Evolutionary conservation across 2,797 vertebrate genomes (phyloP).

Genomic region (Hydrophis major): DNA sequence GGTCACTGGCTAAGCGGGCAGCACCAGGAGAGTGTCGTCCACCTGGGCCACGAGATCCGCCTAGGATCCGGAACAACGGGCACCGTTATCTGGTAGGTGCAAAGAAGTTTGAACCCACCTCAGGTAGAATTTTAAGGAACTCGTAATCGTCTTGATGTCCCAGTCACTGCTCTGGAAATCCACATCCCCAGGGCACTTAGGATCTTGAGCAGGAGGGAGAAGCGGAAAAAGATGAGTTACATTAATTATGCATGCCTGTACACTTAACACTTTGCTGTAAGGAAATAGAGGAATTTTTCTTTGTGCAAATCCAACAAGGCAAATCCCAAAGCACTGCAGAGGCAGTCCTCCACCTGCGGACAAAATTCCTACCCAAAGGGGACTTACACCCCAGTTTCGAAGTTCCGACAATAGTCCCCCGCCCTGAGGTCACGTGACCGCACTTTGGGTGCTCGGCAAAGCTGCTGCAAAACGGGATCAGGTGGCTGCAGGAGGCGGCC

Average conservation of each 20-base stretch:
- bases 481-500: not conserved
- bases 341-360: not conserved
- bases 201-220: slow-evolving; percentile 71
- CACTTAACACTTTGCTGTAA: not conserved
- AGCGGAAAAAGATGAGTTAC: not conserved
- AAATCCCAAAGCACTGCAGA: not conserved
- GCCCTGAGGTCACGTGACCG: fast-evolving
- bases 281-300: not conserved
- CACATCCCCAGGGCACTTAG: slow-evolving; percentile 85
- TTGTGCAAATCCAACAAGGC: not conserved
- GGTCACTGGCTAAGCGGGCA: not conserved
- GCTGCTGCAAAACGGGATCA: not conserved
- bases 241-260: too few relatives aligned
- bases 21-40: not conserved
- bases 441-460: not conserved
- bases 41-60: not conserved
- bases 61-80: not conserved
- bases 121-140: slow-evolving; percentile 96
- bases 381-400: not conserved
- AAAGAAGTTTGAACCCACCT: slow-evolving; percentile 70
- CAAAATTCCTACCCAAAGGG: not conserved
- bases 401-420: not conserved
- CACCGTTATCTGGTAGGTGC: not conserved
- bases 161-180: slow-evolving; percentile 86
- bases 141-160: slow-evolving; percentile 96